These are phyloP conservation scores for Hystrix brachyura DNA, from an alignment of 2,113 vertebrate species.

Conservation along the genomic window DNA sequence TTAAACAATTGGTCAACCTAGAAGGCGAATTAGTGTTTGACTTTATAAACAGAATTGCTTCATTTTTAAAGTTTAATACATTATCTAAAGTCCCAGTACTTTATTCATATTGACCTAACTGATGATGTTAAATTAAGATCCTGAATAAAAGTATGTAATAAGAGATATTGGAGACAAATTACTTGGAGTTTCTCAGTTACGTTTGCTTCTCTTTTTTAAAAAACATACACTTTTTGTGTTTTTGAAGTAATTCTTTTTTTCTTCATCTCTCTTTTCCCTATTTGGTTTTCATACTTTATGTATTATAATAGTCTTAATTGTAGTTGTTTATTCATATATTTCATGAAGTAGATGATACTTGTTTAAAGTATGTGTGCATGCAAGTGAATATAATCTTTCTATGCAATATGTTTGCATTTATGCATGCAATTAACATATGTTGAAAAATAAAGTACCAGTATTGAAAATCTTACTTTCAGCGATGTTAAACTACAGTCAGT, in stretches of 20 bases:
- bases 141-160: constrained; percentile 9
- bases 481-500: neutral
- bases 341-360: neutral
- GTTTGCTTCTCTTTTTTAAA: neutral
- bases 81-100: neutral
- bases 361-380: neutral
- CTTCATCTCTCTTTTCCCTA: neutral
- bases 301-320: neutral
- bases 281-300: neutral
- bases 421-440: neutral
- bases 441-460: neutral
- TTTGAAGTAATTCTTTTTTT: neutral
- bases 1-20: constrained; percentile 27
- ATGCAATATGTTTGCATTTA: neutral
- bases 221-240: neutral
- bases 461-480: neutral
- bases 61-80: neutral
- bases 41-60: neutral
- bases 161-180: neutral
- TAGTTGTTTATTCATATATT: neutral
- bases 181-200: constrained; percentile 7
- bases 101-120: neutral
- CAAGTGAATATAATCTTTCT: neutral
- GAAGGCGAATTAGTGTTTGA: neutral
- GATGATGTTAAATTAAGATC: constrained; percentile 27